Base-by-base conservation (phyloP, 2,113 vertebrate genomes). In the Peromyscus leucopus region DNA sequence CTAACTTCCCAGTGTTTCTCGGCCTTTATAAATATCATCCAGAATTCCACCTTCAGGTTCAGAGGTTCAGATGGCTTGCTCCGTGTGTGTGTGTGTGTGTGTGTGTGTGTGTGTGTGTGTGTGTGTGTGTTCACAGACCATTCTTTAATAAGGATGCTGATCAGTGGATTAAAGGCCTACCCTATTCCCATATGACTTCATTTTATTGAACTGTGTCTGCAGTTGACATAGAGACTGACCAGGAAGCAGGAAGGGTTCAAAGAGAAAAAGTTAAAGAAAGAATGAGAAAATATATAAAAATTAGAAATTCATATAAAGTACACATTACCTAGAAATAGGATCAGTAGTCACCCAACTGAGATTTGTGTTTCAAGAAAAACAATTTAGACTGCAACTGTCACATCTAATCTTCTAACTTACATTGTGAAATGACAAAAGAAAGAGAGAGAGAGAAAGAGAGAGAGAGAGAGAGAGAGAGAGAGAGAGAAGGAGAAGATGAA, bases 91-190 rank as follows among this genome's bases (percentile, higher is more conserved):
- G 24, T 92, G 22, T 91, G 67, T 42, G 51, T 51, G 51, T 51
- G 51, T 51, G 51, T 51, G 51, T 51, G 51, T 51, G 51, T 51
- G 51, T 51, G 51, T 51, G 51, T 51, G 51, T 51, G 51, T 67
- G 5, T 85, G 76, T 33, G 24, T 92, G 22, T 91, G 67, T 42
- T 48, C 48, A 26, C 1, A n/a, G 19, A 24, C 4, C 31, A 22
- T 86, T 90, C 86, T 61, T 95, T 91, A 57, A 42, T 65, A 91
- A 93, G 46, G 31, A 89, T 33, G 74, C 55, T 42, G 51, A 17
- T 90, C 48, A 71, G 61, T 67, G 61, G 16, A 65, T 67, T 67
- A 67, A 51, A 51, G 48, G 33, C 57, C 59, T 26, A 63, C 15
- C 59, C 59, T 63, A 46, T 10, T 46, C 8, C 59, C 26, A 5